Evolutionary conservation across 1,140 invertebrate species (phyloP), one percentile per base, ranked within the genome.

Genomic region (Caerostris extrusa): DNA sequence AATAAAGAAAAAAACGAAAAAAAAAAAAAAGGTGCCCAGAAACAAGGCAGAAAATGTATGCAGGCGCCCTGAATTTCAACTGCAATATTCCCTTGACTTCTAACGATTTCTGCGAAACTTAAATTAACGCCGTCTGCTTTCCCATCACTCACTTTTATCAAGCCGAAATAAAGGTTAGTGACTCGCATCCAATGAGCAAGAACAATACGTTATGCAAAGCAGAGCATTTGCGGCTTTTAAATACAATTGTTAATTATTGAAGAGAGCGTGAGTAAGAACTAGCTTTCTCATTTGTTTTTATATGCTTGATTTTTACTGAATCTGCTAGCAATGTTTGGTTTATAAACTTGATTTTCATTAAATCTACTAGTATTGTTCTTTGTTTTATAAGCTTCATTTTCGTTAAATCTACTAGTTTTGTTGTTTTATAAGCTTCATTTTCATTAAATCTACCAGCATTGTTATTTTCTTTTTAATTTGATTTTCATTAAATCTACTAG

Each of bases 1-100:
- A 85, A 85, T 85, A 85, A 85, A 58, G 55, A 85, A 85, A 81
- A n/a, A 34, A 34, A 34, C 34, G 34, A 34, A 34, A 34, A 34
- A 34, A 34, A 34, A 34, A 34, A 81, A 53, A 85, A 58, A 56
- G 53, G 55, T 85, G 82, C 55, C 17, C 55, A 85, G 55, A 85
- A 85, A 58, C 82, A 77, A 77, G 56, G 55, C 19, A 56, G n/a
- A 56, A 85, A 85, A 85, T 85, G 56, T 85, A 85, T 57, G 82
- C 77, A n/a, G 55, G 17, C n/a, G 55, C 55, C 55, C 55, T 85
- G 55, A 56, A 57, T 85, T 85, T 85, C 82, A 85, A 57, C 55
- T 77, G 71, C 71, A 77, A 50, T 34, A 77, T 77, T 77, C 71
- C 71, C 71, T 77, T 77, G 71, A 77, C 71, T 77, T 77, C 71